Percentiles rank a stretch among this genome's conserved stretches.
These are phyloP conservation scores for Steatocranus sp. DNA, from an alignment of 2,797 vertebrate species.

Conservation along the genomic window DNA sequence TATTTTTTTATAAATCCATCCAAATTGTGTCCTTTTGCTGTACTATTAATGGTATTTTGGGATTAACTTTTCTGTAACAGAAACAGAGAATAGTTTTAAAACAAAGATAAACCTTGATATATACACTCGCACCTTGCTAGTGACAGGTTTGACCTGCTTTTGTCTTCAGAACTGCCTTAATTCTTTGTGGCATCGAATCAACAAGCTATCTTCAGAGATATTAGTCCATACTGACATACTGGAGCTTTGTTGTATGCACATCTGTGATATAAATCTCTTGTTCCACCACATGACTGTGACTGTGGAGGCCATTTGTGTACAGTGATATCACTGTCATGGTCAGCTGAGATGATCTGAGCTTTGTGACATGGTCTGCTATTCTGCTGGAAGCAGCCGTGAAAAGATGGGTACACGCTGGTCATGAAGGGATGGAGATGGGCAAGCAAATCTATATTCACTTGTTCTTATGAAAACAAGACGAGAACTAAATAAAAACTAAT, in stretches of 20 bases:
- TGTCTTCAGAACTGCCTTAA: not conserved
- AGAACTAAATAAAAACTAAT: not conserved
- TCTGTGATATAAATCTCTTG: not conserved
- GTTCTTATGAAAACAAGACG: not conserved
- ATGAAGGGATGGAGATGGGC: not conserved
- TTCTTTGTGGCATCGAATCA: not conserved
- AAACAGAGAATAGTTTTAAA: not conserved
- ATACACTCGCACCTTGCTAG: not conserved
- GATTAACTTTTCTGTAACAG: not conserved
- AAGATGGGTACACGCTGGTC: not conserved
- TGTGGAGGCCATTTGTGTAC: not conserved
- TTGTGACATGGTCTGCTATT: not conserved
- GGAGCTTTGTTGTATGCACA: not conserved
- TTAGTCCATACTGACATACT: not conserved
- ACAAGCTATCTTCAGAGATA: not conserved
- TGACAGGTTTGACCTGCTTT: not conserved
- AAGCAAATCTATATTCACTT: not conserved
- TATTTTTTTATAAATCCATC: not conserved
- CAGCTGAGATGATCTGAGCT: not conserved
- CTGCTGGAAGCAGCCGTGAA: not conserved
- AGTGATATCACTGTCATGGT: not conserved
- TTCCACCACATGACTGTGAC: not conserved
- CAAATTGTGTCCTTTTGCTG: not conserved
- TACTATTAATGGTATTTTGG: not conserved
- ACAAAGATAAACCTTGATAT: not conserved